Percentiles rank a stretch among this genome's conserved stretches.
These are phyloP conservation scores for Liasis olivaceus DNA, from an alignment of 2,797 vertebrate species.

Conservation along the genomic window DNA sequence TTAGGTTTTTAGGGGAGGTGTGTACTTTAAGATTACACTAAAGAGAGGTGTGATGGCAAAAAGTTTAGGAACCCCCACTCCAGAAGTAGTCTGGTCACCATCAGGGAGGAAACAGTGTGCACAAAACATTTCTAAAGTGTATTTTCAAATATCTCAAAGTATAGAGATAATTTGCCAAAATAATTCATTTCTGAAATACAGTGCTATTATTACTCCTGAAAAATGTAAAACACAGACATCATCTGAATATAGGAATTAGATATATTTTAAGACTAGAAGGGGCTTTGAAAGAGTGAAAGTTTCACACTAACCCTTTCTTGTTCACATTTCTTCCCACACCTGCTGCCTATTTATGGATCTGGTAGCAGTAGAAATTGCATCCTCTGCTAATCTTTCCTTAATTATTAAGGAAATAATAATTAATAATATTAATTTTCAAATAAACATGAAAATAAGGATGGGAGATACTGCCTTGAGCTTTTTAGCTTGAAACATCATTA, in stretches of 20 bases:
- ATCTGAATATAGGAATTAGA: background rate
- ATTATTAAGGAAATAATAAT: background rate
- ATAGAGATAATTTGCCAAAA: background rate
- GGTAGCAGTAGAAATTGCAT: background rate
- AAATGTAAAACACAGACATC: background rate
- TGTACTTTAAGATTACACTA: background rate
- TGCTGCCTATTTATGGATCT: background rate
- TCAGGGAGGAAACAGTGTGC: background rate
- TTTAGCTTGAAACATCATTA: background rate
- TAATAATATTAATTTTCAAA: background rate
- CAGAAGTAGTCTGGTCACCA: background rate
- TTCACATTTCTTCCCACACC: background rate
- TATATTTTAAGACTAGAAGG: background rate
- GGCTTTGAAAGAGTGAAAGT: background rate
- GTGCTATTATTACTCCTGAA: background rate
- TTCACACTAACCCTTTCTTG: background rate
- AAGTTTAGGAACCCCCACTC: background rate
- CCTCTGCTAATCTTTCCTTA: background rate
- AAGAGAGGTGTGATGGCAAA: background rate
- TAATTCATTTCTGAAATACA: background rate
- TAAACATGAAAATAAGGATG: background rate
- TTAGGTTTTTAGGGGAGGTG: background rate
- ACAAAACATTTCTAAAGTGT: background rate
- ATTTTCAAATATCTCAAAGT: background rate
- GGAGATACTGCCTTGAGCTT: background rate